These are phyloP conservation scores for Squalus acanthias DNA, from an alignment of 2,797 vertebrate species.

Conservation along the genomic window DNA sequence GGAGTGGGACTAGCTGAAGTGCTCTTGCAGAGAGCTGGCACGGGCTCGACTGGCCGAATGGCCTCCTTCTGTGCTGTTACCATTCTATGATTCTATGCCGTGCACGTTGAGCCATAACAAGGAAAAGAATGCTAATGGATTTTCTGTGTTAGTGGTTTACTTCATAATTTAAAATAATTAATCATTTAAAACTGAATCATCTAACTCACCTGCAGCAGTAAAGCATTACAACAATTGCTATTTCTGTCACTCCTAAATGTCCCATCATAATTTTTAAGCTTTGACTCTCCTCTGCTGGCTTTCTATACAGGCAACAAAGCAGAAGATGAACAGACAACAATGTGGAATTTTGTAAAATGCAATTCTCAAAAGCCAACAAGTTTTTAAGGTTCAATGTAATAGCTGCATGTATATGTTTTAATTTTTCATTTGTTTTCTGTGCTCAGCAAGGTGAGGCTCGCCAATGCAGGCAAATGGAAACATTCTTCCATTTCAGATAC, in stretches of 20 bases:
- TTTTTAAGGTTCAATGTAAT: not conserved
- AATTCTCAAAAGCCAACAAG: not conserved
- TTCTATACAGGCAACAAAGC: not conserved
- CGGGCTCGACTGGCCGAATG: too few species aligned
- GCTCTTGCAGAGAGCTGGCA: too few species aligned
- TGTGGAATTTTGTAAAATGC: not conserved
- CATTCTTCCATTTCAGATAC: too few species aligned
- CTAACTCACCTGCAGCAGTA: not conserved
- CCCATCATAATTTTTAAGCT: not conserved
- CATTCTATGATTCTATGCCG: not conserved
- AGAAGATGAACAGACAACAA: too few species aligned
- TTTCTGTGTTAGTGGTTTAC: not conserved
- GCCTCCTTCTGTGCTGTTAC: too few species aligned
- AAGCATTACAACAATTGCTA: not conserved
- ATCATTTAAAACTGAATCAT: not conserved
- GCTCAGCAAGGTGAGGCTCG: not conserved
- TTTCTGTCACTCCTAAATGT: not conserved
- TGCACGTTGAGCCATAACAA: not conserved
- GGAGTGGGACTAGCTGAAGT: too few species aligned
- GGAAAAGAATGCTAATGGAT: not conserved
- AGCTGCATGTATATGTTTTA: not conserved
- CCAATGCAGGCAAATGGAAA: not conserved
- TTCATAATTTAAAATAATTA: slow-evolving; percentile 9
- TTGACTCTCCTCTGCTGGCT: not conserved
- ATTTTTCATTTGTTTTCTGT: not conserved